Percentiles rank a stretch among this genome's conserved stretches.
phyloP scores from a whole-genome alignment of 2,888 invertebrate genomes.

The Diadegma fenestrale region DNA sequence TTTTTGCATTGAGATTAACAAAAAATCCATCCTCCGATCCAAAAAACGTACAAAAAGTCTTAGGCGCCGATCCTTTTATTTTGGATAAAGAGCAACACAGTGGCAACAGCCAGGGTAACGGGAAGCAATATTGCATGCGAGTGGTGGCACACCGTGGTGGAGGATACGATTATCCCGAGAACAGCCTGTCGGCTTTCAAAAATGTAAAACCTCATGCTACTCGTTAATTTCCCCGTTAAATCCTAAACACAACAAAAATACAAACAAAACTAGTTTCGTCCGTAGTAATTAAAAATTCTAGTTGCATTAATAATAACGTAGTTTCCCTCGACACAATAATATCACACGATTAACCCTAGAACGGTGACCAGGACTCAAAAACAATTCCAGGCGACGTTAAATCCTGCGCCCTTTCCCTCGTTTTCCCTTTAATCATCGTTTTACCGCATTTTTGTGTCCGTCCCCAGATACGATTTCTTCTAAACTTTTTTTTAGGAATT shows the following conservation, averaged over 20 bases:
- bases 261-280: background rate
- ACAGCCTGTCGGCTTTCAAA: slow-evolving; percentile 88
- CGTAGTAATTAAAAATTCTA: background rate
- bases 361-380: too few species aligned
- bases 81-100: slow-evolving; percentile 70
- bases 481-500: too few species aligned
- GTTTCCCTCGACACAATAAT: background rate
- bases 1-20: slow-evolving; percentile 73
- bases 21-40: slow-evolving; percentile 78
- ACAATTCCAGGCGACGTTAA: too few species aligned
- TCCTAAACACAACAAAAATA: background rate
- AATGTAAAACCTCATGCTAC: slow-evolving; percentile 68
- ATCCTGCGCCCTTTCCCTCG: too few species aligned
- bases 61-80: slow-evolving; percentile 80
- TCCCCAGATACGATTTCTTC: too few species aligned
- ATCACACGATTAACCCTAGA: background rate
- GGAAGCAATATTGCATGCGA: slow-evolving; percentile 84
- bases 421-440: too few species aligned
- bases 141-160: slow-evolving; percentile 92
- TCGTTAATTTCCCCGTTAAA: slow-evolving; percentile 42
- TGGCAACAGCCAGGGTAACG: slow-evolving; percentile 73
- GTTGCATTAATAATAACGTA: background rate
- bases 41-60: slow-evolving; percentile 76
- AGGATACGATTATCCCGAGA: slow-evolving; percentile 92
- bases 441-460: too few species aligned